These are phyloP conservation scores for Lanius collurio DNA, from an alignment of 2,113 vertebrate genomes.

Conservation along the genomic window DNA sequence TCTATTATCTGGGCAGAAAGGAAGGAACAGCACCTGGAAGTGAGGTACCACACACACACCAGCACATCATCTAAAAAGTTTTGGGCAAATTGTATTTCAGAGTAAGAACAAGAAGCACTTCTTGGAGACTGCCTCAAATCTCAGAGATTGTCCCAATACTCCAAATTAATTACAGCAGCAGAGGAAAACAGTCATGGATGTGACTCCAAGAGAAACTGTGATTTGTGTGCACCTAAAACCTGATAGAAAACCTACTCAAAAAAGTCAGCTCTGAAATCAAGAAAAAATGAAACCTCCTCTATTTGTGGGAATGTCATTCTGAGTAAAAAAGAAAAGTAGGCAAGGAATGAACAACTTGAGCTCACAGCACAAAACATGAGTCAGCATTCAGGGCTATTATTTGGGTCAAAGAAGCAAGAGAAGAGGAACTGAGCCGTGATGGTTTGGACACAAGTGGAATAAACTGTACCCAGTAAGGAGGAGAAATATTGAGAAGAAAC, in stretches of 20 bases:
- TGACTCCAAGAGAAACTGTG: neutral
- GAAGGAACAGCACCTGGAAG: neutral
- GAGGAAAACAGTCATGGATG: neutral
- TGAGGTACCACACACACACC: neutral
- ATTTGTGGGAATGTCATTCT: neutral
- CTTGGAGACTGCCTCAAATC: neutral
- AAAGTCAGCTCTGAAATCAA: neutral
- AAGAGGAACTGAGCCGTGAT: neutral
- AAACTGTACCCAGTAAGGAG: neutral
- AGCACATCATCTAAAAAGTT: neutral
- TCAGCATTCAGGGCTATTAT: neutral
- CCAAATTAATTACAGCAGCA: neutral
- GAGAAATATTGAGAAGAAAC: neutral
- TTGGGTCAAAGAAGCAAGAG: neutral
- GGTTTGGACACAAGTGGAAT: neutral
- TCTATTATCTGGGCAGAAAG: neutral
- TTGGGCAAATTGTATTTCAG: neutral
- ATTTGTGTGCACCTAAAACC: neutral
- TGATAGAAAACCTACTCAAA: neutral
- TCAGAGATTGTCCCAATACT: neutral
- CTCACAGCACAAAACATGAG: neutral
- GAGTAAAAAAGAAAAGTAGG: neutral
- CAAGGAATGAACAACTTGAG: neutral
- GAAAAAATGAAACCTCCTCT: neutral
- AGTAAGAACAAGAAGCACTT: neutral